Evolutionary conservation across 2,888 invertebrate species (phyloP).

Genomic region (Mystacides longicornis): DNA sequence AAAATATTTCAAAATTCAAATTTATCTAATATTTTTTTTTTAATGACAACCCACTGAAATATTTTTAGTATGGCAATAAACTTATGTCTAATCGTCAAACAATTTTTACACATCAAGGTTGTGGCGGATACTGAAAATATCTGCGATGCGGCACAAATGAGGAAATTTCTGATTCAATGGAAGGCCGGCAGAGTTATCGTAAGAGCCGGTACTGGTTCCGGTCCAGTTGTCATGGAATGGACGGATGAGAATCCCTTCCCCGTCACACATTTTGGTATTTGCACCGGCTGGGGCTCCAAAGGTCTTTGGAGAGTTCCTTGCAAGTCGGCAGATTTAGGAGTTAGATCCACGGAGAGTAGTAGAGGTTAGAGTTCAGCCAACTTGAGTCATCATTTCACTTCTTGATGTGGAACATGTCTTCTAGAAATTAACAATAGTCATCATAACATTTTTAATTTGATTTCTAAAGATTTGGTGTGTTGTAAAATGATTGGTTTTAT

Average conservation of each 20-base stretch:
- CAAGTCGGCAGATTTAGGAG: neutral
- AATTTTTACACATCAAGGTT: constrained; percentile 39
- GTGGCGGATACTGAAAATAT: constrained; percentile 51
- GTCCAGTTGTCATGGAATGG: constrained; percentile 53
- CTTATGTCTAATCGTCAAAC: constrained; percentile 7
- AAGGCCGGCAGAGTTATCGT: constrained; percentile 47
- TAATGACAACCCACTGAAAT: neutral
- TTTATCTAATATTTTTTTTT: neutral
- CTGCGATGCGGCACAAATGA: constrained; percentile 49
- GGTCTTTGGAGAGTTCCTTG: constrained; percentile 49
- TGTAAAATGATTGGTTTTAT: neutral
- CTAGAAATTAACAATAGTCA: neutral
- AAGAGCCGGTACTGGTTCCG: constrained; percentile 40
- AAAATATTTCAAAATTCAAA: neutral
- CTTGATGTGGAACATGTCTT: neutral
- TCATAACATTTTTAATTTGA: neutral
- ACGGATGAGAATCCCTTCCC: constrained; percentile 52
- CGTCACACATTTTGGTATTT: constrained; percentile 54
- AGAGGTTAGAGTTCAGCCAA: constrained; percentile 14
- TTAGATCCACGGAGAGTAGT: neutral
- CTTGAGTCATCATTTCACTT: neutral
- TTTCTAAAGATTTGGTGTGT: neutral
- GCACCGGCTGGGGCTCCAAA: constrained; percentile 57
- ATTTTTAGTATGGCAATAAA: neutral
- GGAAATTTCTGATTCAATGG: constrained; percentile 52